A percentile compares a stretch with the other conserved stretches of the same genome.
Conservation (phyloP, 2,888 invertebrate genomes). For the Galeopsomyia nigrocyanea region DNA sequence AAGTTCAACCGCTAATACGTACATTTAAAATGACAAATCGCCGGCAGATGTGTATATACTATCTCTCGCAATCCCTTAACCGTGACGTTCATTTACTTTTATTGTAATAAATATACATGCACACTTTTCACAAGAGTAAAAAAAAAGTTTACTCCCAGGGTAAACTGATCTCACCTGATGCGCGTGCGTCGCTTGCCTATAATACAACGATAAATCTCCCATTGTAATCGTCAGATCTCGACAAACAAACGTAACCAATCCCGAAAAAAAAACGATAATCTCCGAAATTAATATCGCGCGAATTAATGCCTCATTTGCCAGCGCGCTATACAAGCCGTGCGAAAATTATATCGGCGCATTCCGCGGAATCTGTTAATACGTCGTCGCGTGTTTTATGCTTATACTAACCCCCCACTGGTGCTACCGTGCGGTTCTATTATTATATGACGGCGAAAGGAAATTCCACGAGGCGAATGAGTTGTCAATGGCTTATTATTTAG, state of each 20-base stretch:
- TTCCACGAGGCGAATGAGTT: conserved; percentile 29
- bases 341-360: conserved; percentile 62
- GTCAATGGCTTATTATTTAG: conserved; percentile 34
- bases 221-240: conserved; percentile 48
- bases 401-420: neutral
- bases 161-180: conserved; percentile 47
- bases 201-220: conserved; percentile 48
- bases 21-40: too few species aligned
- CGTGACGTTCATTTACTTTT: too few species aligned
- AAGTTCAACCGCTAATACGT: too few species aligned
- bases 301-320: conserved; percentile 33
- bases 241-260: neutral
- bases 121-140: too few species aligned
- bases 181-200: conserved; percentile 41
- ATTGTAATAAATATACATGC: too few species aligned
- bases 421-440: neutral
- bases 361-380: conserved; percentile 60
- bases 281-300: conserved; percentile 17
- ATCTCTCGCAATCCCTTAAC: too few species aligned
- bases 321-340: conserved; percentile 50
- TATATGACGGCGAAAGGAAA: conserved; percentile 25
- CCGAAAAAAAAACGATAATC: conserved; percentile 19
- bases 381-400: conserved; percentile 45
- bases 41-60: too few species aligned
- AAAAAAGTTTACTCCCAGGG: neutral